Conservation (phyloP, 2,888 invertebrate genomes). For the Cephonodes hylas region DNA sequence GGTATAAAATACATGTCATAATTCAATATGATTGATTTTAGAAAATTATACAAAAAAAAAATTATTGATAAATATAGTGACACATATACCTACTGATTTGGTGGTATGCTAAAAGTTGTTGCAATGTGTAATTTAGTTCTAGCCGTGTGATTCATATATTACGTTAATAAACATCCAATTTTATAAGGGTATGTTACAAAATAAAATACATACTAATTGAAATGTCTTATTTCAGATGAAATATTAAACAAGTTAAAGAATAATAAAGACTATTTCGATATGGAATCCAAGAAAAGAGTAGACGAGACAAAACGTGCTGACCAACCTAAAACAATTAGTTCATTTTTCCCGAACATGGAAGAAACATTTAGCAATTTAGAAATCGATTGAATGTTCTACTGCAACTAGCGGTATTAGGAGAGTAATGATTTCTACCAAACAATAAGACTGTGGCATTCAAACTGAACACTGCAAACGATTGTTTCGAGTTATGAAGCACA, state of each 20-base stretch:
- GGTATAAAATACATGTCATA: constrained; percentile 30
- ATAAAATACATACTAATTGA: not conserved
- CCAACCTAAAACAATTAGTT: constrained; percentile 42
- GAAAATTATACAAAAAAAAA: too few relatives aligned
- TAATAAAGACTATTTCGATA: constrained; percentile 45
- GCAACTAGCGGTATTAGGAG: not conserved
- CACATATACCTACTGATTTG: too few relatives aligned
- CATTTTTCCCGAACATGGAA: constrained; percentile 51
- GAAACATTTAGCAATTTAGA: constrained; percentile 49
- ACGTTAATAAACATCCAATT: too few relatives aligned
- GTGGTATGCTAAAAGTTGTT: too few relatives aligned
- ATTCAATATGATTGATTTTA: too few relatives aligned
- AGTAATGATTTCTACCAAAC: too few relatives aligned
- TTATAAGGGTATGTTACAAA: not conserved
- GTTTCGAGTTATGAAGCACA: not conserved
- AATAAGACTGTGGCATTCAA: not conserved
- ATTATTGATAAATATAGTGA: too few relatives aligned
- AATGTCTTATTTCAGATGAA: constrained; percentile 41
- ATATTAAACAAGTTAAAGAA: constrained; percentile 45
- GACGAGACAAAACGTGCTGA: constrained; percentile 49
- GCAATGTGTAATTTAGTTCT: too few relatives aligned
- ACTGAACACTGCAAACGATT: not conserved
- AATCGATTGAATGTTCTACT: constrained; percentile 43
- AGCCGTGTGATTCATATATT: too few relatives aligned
- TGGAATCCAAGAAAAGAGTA: constrained; percentile 50